Conservation (phyloP, 37 sponge, comb jelly and placozoan genomes). For the Geodia barretti region DNA sequence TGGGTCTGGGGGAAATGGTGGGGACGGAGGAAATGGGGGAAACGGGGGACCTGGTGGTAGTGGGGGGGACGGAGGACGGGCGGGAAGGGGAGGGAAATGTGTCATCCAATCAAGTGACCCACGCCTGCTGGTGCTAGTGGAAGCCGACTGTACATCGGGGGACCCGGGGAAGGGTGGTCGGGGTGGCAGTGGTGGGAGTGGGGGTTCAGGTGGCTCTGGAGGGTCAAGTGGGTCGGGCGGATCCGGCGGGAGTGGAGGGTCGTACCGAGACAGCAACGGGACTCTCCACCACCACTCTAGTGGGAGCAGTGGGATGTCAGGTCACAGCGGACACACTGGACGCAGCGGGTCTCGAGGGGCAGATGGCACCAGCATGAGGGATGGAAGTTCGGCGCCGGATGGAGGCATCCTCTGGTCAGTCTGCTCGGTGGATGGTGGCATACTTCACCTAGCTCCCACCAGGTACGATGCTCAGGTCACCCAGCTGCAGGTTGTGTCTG, state of each 20-base stretch:
- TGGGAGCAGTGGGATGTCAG: slow-evolving; percentile 30
- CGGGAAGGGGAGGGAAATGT: slow-evolving; percentile 61
- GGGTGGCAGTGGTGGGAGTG: slow-evolving; percentile 61
- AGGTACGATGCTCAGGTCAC: slow-evolving; percentile 68
- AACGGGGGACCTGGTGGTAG: slow-evolving; percentile 61
- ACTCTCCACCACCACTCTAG: slow-evolving; percentile 13
- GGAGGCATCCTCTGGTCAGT: slow-evolving; percentile 74
- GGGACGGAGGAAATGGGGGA: slow-evolving; percentile 78
- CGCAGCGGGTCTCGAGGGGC: slow-evolving; percentile 38
- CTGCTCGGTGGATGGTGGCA: slow-evolving; percentile 33
- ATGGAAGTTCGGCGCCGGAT: slow-evolving; percentile 50
- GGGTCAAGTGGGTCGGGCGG: slow-evolving; percentile 70
- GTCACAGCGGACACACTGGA: slow-evolving; percentile 35
- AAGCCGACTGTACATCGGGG: slow-evolving; percentile 68
- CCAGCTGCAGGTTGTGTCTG: slow-evolving; percentile 42
- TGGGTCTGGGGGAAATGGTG: slow-evolving; percentile 79
- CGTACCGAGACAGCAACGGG: slow-evolving; percentile 32
- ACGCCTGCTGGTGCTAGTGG: slow-evolving; percentile 58
- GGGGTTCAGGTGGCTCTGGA: slow-evolving; percentile 66
- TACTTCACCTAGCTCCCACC: slow-evolving; percentile 56
- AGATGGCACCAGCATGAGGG: slow-evolving; percentile 25
- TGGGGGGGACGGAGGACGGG: slow-evolving; percentile 75
- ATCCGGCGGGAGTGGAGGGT: slow-evolving; percentile 38
- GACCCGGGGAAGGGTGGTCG: slow-evolving; percentile 34
- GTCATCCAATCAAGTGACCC: slow-evolving; percentile 60